These are phyloP conservation scores for Calyptommatus sinebrachiatus DNA, from an alignment of 2,113 vertebrate species.

Conservation along the genomic window DNA sequence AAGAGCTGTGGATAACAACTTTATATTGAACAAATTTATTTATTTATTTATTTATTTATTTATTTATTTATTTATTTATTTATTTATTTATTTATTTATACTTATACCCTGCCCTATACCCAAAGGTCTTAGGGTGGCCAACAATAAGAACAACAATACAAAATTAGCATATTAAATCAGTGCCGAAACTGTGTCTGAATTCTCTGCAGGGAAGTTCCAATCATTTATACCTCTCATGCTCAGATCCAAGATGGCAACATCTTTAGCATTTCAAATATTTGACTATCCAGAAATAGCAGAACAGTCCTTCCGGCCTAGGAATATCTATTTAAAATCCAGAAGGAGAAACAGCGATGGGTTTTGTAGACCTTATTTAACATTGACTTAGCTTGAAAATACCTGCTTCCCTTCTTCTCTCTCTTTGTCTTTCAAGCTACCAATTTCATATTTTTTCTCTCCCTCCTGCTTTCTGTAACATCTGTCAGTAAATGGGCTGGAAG, in stretches of 20 bases:
- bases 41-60: no score
- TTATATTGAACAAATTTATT: background rate
- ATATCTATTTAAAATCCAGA: constrained; percentile 22
- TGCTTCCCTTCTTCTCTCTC: constrained; percentile 19
- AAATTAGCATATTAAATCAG: no score
- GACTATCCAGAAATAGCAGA: constrained; percentile 34
- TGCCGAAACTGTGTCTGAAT: no score
- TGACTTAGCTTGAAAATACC: constrained; percentile 38
- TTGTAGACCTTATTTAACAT: constrained; percentile 53
- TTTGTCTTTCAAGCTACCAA: constrained; percentile 30
- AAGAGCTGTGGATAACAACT: background rate
- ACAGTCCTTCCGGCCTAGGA: constrained; percentile 19
- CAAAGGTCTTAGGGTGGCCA: no score
- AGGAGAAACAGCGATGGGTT: constrained; percentile 5
- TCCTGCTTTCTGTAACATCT: constrained; percentile 34
- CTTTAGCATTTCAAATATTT: constrained; percentile 12
- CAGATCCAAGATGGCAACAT: background rate
- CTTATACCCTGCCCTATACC: no score
- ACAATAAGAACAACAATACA: no score
- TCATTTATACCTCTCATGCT: background rate
- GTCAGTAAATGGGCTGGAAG: constrained; percentile 52
- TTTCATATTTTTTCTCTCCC: constrained; percentile 43
- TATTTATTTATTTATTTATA: no score
- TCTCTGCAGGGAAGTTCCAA: background rate
- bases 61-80: no score